Evolutionary conservation across 1,140 invertebrate genomes (phyloP), one percentile per base, ranked within the genome.

Genomic region (Papilio helenus): DNA sequence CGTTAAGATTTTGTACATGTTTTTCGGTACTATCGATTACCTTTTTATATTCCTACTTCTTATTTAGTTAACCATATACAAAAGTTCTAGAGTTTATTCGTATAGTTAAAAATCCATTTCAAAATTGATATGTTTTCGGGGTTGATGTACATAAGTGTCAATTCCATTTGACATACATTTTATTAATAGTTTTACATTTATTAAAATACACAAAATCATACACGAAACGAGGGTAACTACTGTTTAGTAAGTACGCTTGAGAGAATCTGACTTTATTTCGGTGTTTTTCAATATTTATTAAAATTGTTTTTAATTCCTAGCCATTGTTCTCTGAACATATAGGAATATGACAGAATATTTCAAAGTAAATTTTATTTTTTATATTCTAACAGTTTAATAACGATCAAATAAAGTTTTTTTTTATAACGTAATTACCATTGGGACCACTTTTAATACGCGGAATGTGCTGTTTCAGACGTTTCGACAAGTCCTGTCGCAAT

Each of bases 41-140:
- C 34, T 18, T 55, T n/a, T 55, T 20, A n/a, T 1, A 14, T 26
- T 61, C 23, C 58, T 49, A 7, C 58, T 12, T 23, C 39, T 26
- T 80, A 76, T 39, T 44, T 68, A 71, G 81, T 84, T 85, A 74
- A 81, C 80, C 83, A 73, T 18, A 58, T 58, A 26, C 10, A 9
- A 61, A 26, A 26, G 23, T 7, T 2, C n/a, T 55, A 18, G 10
- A 23, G 9, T 61, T 61, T 12, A 61, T 61, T 23, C 55, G 55
- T 58, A 12, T 26, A 61, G 58, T 61, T 26, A 14, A 55, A n/a
- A 4, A 61, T 26, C 9, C 23, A 61, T 12, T 26, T 61, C 2
- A 58, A 26, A 9, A 9, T 55, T 72, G 10, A 3, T 9, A 49
- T 42, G 10, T 73, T 44, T 58, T 80, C 55, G 1, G 23, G 55